Conservation (phyloP, 2,113 vertebrate species). For the Tiliqua scincoides region DNA sequence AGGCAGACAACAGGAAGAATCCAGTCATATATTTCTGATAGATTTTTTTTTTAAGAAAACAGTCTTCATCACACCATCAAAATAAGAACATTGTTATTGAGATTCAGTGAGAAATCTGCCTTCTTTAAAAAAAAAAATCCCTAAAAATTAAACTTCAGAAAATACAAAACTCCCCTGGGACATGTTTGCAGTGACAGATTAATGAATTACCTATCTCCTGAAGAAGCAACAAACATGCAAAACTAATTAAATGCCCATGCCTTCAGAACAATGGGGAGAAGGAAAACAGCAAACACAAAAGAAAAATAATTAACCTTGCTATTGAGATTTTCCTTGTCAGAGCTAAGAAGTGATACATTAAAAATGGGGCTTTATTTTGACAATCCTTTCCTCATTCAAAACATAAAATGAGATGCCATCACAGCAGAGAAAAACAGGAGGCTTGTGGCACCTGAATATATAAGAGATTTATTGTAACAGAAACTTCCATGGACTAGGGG, state of each 20-base stretch:
- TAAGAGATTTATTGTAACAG: neutral
- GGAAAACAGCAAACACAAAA: slow-evolving; percentile 38
- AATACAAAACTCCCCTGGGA: slow-evolving; percentile 6
- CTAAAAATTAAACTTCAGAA: slow-evolving; percentile 28
- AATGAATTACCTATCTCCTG: slow-evolving; percentile 49
- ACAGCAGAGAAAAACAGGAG: neutral
- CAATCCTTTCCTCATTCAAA: slow-evolving; percentile 38
- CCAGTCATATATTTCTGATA: slow-evolving; percentile 14
- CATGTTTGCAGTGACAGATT: slow-evolving; percentile 45
- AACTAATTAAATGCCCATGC: slow-evolving; percentile 43
- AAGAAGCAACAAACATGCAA: slow-evolving; percentile 58
- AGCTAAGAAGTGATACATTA: slow-evolving; percentile 34
- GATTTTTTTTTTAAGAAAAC: neutral
- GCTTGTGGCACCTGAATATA: neutral
- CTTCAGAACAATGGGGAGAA: slow-evolving; percentile 43
- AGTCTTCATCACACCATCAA: neutral
- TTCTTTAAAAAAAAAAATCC: neutral
- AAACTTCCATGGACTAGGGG: neutral
- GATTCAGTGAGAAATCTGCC: slow-evolving; percentile 45
- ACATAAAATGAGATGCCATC: slow-evolving; percentile 16
- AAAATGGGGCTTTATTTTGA: slow-evolving; percentile 34
- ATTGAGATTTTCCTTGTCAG: slow-evolving; percentile 10
- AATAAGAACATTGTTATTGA: slow-evolving; percentile 9
- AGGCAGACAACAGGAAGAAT: slow-evolving; percentile 44
- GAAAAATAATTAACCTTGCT: slow-evolving; percentile 41